A percentile compares a stretch with the other conserved stretches of the same genome.
Evolutionary conservation across 2,888 invertebrate species (phyloP).

Genomic region (Xestoiulus laeticollis): DNA sequence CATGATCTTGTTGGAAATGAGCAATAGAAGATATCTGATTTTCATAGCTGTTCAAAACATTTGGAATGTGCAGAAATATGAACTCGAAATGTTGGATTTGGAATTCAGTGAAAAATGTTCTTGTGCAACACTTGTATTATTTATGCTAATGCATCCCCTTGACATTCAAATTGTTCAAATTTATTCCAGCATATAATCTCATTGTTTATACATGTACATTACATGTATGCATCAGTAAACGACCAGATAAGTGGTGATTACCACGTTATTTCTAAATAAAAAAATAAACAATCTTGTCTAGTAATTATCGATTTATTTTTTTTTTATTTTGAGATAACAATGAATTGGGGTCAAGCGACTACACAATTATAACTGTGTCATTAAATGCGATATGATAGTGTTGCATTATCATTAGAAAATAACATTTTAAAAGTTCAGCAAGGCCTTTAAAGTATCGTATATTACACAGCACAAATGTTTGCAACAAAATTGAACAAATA

Average conservation of each 20-base stretch:
- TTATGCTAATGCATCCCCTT: not conserved
- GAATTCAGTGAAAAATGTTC: not conserved
- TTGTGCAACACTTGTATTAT: not conserved
- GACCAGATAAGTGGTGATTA: not conserved
- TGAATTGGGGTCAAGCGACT: not conserved
- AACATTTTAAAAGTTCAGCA: no score
- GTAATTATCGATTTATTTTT: not conserved
- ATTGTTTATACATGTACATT: no score
- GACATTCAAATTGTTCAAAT: not conserved
- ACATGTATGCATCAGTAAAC: not conserved
- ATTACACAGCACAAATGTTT: no score
- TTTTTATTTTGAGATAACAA: no score
- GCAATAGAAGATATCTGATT: no score
- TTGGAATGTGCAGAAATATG: not conserved
- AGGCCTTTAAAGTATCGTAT: no score
- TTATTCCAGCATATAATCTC: not conserved
- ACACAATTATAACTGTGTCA: no score
- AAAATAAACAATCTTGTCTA: not conserved
- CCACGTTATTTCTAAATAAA: not conserved
- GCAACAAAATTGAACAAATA: no score
- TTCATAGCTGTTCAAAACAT: no score
- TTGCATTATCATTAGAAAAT: no score
- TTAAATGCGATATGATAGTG: no score
- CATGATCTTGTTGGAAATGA: no score
- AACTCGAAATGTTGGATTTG: not conserved